Conservation (phyloP, 2,888 invertebrate genomes). For the Pollenia labialis region DNA sequence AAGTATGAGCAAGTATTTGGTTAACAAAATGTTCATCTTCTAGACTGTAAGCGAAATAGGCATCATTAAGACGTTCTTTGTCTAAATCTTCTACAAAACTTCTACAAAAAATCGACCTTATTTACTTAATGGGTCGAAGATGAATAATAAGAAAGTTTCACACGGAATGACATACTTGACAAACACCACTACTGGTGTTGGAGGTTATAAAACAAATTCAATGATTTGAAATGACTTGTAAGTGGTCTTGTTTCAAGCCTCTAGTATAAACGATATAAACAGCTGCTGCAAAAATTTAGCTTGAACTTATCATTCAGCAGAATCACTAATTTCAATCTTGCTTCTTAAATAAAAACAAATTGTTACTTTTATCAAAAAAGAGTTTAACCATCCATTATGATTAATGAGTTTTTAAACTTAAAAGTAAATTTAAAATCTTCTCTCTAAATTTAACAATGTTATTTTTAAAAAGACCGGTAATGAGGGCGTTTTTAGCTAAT, state of each 20-base stretch:
- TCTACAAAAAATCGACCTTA: no score
- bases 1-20: conserved; percentile 93
- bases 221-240: no score
- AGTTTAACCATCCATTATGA: conserved; percentile 1
- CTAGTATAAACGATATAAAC: no score
- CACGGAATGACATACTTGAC: no score
- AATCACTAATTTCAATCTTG: not conserved
- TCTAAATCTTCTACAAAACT: conserved; percentile 86
- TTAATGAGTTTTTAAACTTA: conserved; percentile 47
- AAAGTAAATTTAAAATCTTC: conserved; percentile 13
- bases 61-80: conserved; percentile 92
- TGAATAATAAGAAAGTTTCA: no score
- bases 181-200: no score
- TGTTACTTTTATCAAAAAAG: no score
- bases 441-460: conserved; percentile 1
- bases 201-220: no score
- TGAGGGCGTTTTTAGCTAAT: conserved; percentile 62
- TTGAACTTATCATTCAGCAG: no score
- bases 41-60: conserved; percentile 96
- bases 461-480: conserved; percentile 3
- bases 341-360: not conserved
- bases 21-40: conserved; percentile 96
- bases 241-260: no score
- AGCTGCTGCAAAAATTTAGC: no score
- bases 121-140: no score